phyloP scores from a whole-genome alignment of 2,888 invertebrate genomes.

The Elmis aenea region DNA sequence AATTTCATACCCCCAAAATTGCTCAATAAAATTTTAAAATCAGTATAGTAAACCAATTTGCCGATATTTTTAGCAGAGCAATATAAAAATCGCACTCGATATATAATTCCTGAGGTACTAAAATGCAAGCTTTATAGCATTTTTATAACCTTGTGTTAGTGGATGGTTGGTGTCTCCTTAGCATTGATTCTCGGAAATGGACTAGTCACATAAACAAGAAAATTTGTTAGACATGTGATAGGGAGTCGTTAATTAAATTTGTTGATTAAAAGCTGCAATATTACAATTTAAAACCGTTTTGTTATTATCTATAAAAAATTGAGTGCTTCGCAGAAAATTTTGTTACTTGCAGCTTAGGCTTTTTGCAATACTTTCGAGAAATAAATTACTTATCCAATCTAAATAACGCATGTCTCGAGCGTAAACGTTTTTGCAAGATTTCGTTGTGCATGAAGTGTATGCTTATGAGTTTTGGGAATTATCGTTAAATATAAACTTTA shows the following conservation, averaged over 20 bases:
- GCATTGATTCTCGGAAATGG: conserved; percentile 4
- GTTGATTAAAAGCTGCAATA: conserved; percentile 4
- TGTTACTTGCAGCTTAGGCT: no score
- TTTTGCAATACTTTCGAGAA: no score
- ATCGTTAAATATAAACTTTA: no score
- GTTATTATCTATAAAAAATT: no score
- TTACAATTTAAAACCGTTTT: not conserved
- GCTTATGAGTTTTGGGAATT: no score
- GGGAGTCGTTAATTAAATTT: conserved; percentile 9
- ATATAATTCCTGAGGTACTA: conserved; percentile 6
- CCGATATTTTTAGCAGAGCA: conserved; percentile 4
- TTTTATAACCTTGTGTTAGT: conserved; percentile 10
- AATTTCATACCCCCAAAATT: conserved; percentile 12
- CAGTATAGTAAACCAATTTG: conserved; percentile 5
- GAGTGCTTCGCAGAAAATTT: no score
- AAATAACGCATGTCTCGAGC: no score
- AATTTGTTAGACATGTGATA: conserved; percentile 9
- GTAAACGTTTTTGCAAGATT: no score
- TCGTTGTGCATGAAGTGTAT: no score
- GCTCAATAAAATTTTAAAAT: conserved; percentile 10
- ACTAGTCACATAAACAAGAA: conserved; percentile 11
- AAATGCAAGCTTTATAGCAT: conserved; percentile 8
- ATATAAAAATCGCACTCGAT: conserved; percentile 5
- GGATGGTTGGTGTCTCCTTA: conserved; percentile 7
- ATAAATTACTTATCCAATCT: no score